These are phyloP conservation scores for Sturnus vulgaris DNA, from an alignment of 2,113 vertebrate species.

Conservation along the genomic window DNA sequence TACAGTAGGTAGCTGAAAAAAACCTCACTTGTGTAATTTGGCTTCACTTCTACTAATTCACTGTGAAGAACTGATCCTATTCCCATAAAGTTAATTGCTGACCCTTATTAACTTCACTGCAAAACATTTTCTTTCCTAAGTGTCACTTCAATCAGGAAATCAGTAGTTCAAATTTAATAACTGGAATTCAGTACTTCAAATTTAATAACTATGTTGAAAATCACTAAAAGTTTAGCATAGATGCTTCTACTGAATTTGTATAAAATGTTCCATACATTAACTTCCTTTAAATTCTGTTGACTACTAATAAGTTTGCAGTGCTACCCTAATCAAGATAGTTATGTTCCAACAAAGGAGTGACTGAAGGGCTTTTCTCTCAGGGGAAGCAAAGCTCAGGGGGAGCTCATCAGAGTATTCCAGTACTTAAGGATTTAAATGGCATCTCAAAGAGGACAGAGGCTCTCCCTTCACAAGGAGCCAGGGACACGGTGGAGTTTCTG, in stretches of 20 bases:
- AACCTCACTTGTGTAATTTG: background rate
- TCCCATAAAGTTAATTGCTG: background rate
- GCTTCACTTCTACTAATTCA: background rate
- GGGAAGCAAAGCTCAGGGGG: background rate
- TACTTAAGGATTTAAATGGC: background rate
- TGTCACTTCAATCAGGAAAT: background rate
- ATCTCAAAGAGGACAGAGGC: background rate
- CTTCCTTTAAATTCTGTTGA: background rate
- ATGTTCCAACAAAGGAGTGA: background rate
- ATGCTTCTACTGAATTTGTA: background rate
- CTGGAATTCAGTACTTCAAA: background rate
- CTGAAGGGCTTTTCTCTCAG: background rate
- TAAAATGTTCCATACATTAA: background rate
- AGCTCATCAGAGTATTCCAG: background rate
- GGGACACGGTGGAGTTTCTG: background rate
- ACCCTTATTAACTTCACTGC: background rate
- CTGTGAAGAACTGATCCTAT: background rate
- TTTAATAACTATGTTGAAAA: background rate
- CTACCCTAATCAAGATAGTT: background rate
- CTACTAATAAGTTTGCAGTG: background rate
- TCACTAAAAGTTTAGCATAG: background rate
- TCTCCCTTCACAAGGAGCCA: background rate
- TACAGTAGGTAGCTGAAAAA: background rate
- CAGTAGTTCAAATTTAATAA: background rate
- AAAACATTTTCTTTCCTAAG: background rate